Evolutionary conservation across 2,113 vertebrate species (phyloP).

Genomic region (Hippolais icterina): DNA sequence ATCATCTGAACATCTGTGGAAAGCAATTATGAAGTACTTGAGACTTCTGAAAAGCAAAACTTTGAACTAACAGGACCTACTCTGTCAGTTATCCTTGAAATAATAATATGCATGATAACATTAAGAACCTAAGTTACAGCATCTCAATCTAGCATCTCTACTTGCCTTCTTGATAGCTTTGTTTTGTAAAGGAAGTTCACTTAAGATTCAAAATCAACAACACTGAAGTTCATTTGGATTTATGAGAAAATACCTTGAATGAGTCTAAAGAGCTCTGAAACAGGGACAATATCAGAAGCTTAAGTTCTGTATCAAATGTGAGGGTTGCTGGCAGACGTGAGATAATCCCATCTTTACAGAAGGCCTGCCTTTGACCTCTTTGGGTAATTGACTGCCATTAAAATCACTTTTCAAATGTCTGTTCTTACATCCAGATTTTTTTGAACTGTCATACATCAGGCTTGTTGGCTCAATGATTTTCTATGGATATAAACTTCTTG

Average conservation of each 20-base stretch:
- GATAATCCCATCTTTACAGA: not conserved
- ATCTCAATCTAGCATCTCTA: not conserved
- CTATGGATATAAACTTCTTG: not conserved
- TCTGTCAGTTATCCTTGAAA: not conserved
- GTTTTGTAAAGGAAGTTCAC: not conserved
- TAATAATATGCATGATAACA: rapidly evolving
- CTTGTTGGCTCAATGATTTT: not conserved
- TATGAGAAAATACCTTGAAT: not conserved
- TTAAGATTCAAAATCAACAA: not conserved
- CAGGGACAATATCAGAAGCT: not conserved
- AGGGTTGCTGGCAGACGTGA: not conserved
- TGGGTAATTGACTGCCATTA: not conserved
- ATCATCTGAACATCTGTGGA: not conserved
- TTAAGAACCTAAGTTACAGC: not conserved
- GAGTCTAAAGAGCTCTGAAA: not conserved
- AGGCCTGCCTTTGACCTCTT: not conserved
- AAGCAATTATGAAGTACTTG: not conserved
- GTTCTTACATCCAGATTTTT: not conserved
- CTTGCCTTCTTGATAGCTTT: not conserved
- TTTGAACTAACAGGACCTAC: not conserved
- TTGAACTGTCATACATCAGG: not conserved
- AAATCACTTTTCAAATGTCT: not conserved
- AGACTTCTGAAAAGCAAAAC: not conserved
- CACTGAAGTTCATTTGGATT: not conserved
- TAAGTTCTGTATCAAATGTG: not conserved